Conservation (phyloP, 2,888 invertebrate genomes). For the Orthosia cruda region DNA sequence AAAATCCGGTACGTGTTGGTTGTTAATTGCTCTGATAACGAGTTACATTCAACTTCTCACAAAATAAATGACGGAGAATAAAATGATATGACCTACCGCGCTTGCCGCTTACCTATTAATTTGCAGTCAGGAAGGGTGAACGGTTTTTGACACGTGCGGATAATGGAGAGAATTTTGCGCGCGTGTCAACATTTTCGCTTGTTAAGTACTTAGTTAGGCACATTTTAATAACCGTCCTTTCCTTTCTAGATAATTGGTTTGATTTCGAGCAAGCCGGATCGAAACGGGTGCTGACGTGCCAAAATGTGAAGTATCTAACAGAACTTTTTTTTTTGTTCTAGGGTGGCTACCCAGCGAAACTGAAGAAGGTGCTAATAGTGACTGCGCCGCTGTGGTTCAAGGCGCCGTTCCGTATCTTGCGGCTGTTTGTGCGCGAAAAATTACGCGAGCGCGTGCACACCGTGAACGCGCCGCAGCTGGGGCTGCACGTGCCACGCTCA, state of each 20-base stretch:
- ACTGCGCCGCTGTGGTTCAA: conserved; percentile 99
- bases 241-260: conserved; percentile 3
- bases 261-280: background rate
- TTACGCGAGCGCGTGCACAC: conserved; percentile 98
- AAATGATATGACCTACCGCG: conserved; percentile 15
- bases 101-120: conserved; percentile 12
- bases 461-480: conserved; percentile 97
- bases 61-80: conserved; percentile 11
- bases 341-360: conserved; percentile 99
- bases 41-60: background rate
- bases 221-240: conserved; percentile 14
- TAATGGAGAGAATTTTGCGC: conserved; percentile 10
- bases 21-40: background rate
- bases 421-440: conserved; percentile 98
- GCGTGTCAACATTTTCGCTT: conserved; percentile 13
- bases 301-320: conserved; percentile 4
- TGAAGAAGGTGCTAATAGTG: conserved; percentile 99
- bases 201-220: conserved; percentile 18
- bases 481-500: conserved; percentile 97
- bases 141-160: conserved; percentile 29
- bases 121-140: conserved; percentile 16
- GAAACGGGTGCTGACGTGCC: background rate
- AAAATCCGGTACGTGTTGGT: background rate
- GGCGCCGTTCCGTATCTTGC: conserved; percentile 98
- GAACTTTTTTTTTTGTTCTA: conserved; percentile 84